Conservation (phyloP, 2,113 vertebrate species). For the Cynoglossus semilaevis region DNA sequence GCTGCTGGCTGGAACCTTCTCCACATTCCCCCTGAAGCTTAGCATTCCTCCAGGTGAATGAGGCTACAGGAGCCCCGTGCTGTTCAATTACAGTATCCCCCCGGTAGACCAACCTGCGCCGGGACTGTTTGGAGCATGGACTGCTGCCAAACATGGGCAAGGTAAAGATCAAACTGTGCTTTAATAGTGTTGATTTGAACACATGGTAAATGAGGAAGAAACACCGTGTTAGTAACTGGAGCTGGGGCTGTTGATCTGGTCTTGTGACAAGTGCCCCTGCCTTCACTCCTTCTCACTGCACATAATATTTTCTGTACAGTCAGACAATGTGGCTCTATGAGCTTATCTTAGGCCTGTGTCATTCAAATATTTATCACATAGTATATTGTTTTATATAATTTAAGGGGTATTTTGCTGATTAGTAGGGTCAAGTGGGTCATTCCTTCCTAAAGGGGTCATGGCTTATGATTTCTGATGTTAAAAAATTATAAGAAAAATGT, state of each 20-base stretch:
- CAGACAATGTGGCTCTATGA: no score
- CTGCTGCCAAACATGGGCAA: conserved; percentile 39
- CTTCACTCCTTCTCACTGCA: no score
- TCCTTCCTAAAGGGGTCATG: no score
- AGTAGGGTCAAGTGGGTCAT: no score
- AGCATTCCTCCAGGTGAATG: conserved; percentile 60
- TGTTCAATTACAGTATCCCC: conserved; percentile 68
- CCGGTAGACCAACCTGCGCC: conserved; percentile 56
- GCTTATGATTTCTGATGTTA: no score
- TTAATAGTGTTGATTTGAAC: conserved; percentile 29
- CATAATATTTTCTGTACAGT: no score
- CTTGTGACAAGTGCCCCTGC: not conserved
- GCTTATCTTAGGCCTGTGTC: no score
- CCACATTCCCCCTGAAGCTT: conserved; percentile 46
- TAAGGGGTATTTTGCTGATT: no score
- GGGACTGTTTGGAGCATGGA: conserved; percentile 55
- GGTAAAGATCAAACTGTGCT: conserved; percentile 36
- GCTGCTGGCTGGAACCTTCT: conserved; percentile 69
- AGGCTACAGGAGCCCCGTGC: conserved; percentile 57
- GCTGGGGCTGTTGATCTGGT: conserved; percentile 3
- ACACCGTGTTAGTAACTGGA: not conserved
- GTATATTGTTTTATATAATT: no score
- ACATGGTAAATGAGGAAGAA: conserved; percentile 21
- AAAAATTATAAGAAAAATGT: no score
- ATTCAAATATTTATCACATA: no score